These are phyloP conservation scores for Pipistrellus pygmaeus DNA, from an alignment of 2,797 vertebrate genomes.

Conservation along the genomic window DNA sequence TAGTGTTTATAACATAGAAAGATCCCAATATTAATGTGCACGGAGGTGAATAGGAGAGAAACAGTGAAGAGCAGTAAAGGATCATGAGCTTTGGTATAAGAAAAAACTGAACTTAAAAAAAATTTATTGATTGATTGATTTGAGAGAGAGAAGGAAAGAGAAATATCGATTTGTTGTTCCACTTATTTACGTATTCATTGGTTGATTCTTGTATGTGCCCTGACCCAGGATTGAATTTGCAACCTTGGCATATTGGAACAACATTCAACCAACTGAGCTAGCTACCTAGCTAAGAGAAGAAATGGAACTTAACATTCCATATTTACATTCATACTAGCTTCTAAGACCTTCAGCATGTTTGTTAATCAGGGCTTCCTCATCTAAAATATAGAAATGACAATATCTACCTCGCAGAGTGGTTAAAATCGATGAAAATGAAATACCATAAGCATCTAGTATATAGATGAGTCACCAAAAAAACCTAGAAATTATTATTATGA, in stretches of 20 bases:
- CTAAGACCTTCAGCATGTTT: background rate
- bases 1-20: background rate
- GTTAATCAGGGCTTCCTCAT: background rate
- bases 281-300: background rate
- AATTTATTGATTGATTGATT: background rate
- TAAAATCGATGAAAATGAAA: conserved; percentile 27
- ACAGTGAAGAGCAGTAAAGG: background rate
- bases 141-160: background rate
- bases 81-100: background rate
- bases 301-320: background rate
- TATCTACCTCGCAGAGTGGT: background rate
- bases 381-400: background rate
- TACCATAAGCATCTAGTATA: background rate
- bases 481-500: background rate
- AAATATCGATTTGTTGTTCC: background rate
- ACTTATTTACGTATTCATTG: background rate
- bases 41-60: background rate
- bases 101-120: conserved; percentile 7
- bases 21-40: background rate
- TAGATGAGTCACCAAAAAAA: conserved; percentile 3
- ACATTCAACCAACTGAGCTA: background rate
- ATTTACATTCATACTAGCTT: background rate
- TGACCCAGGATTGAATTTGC: background rate
- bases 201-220: background rate
- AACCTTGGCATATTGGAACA: background rate